Conservation (phyloP, 2,113 vertebrate species). For the Thalassarche chlororhynchos region DNA sequence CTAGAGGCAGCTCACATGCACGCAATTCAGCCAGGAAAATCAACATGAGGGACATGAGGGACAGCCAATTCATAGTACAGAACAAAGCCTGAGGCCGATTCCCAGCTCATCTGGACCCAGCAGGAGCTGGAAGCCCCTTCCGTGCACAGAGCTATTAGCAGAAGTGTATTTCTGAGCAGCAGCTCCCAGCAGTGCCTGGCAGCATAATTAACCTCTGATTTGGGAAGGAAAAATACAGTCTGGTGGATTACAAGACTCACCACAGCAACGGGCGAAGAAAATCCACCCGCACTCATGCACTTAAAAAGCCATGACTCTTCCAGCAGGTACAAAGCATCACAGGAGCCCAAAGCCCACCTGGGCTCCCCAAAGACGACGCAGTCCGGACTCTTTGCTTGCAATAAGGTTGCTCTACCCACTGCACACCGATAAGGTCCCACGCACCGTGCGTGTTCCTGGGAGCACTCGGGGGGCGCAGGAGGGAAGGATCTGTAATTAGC, state of each 20-base stretch:
- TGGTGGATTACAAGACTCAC: neutral
- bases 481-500: neutral
- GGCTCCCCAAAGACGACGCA: neutral
- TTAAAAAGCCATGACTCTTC: neutral
- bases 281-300: neutral
- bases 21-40: neutral
- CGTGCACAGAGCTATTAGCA: neutral
- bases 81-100: neutral
- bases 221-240: neutral
- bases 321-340: neutral
- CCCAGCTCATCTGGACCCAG: neutral
- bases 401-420: neutral
- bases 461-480: neutral
- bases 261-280: neutral
- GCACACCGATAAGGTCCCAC: neutral
- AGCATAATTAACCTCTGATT: neutral
- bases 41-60: neutral
- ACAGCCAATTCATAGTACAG: neutral
- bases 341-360: neutral
- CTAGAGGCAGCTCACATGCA: neutral
- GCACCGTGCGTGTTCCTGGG: fast-evolving
- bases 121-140: neutral
- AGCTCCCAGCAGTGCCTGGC: neutral
- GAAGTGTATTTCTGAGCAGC: neutral
- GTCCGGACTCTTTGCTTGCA: neutral